Conservation (phyloP, 1,140 invertebrate genomes). For the Neotoxoptera formosana region DNA sequence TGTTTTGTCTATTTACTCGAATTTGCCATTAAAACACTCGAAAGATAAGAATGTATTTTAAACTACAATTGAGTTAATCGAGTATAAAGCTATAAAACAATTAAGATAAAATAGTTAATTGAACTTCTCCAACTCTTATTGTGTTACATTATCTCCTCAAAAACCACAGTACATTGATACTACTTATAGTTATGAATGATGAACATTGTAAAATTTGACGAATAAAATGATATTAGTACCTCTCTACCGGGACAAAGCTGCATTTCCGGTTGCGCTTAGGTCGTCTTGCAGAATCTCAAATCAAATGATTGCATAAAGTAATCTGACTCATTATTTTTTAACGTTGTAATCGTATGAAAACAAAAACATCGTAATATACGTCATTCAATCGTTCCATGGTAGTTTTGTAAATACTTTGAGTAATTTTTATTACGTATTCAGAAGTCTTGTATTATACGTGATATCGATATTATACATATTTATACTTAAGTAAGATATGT, state of each 20-base stretch:
- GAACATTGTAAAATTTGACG: background rate
- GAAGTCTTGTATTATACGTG: background rate
- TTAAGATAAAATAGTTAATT: background rate
- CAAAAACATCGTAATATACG: background rate
- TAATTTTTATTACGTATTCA: background rate
- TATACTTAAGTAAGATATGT: background rate
- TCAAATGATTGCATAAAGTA: background rate
- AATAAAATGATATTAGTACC: background rate
- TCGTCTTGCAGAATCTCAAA: background rate
- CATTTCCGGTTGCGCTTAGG: background rate
- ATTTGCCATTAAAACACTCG: background rate
- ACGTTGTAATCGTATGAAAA: background rate
- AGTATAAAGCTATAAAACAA: background rate
- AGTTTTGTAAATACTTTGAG: background rate
- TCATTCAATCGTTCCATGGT: background rate
- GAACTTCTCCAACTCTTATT: slow-evolving; percentile 21
- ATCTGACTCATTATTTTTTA: background rate
- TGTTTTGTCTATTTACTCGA: background rate
- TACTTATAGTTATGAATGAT: background rate
- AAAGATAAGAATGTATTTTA: slow-evolving; percentile 31
- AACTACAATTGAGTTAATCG: background rate
- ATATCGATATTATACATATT: background rate
- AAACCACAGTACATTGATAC: background rate
- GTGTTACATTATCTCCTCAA: background rate
- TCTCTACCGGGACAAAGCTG: background rate